Evolutionary conservation across 2,797 vertebrate species (phyloP).

Genomic region (Pseudotriccus pelzelni): DNA sequence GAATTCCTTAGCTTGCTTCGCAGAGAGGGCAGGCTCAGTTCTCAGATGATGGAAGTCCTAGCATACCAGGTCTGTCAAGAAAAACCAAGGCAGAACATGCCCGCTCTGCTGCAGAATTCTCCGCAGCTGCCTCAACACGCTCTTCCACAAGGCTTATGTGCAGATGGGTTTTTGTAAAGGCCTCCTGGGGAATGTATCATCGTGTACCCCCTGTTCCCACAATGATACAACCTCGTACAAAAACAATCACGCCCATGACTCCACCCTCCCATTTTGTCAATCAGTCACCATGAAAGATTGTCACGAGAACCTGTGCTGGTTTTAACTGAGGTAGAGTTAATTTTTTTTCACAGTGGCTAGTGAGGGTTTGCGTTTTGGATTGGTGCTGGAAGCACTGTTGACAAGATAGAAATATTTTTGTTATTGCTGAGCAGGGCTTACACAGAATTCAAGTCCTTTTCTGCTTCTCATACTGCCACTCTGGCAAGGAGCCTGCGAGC

Average conservation of each 20-base stretch:
- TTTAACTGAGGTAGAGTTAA: no score
- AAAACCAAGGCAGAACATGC: background rate
- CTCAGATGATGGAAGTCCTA: background rate
- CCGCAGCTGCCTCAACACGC: background rate
- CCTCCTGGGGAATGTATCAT: conserved; percentile 80
- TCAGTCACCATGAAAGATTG: background rate
- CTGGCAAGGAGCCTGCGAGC: background rate
- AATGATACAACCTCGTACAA: conserved; percentile 84
- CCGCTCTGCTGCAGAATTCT: background rate
- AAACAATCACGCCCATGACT: conserved; percentile 72
- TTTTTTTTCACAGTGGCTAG: background rate
- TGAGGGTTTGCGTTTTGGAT: background rate
- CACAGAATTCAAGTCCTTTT: background rate
- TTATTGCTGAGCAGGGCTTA: background rate
- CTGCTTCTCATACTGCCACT: background rate
- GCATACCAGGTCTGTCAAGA: background rate
- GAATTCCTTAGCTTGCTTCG: background rate
- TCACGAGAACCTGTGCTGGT: background rate
- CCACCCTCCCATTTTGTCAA: background rate
- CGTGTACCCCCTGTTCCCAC: conserved; percentile 90
- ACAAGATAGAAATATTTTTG: background rate
- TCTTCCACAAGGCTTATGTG: background rate
- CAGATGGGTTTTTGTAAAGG: conserved; percentile 86
- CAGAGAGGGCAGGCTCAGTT: background rate
- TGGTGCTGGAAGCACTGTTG: background rate